A percentile compares a stretch with the other conserved stretches of the same genome.
phyloP scores from a whole-genome alignment of 2,888 invertebrate species.

The Phaedon cochleariae region DNA sequence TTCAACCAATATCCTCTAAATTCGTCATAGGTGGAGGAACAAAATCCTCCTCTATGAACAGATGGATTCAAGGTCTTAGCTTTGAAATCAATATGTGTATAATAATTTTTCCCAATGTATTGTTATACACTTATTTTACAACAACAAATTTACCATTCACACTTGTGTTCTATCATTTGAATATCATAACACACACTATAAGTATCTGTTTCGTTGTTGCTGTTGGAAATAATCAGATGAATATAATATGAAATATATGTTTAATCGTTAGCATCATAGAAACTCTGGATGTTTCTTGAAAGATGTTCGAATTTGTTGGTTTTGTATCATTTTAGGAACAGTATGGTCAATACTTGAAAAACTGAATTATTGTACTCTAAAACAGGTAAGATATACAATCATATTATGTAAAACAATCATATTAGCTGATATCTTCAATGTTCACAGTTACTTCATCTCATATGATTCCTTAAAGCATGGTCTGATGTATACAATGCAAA shows the following conservation, averaged over 20 bases:
- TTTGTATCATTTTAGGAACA: background rate
- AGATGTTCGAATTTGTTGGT: constrained; percentile 9
- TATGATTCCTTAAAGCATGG: too few species aligned
- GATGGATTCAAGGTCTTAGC: too few species aligned
- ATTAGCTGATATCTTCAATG: constrained; percentile 21
- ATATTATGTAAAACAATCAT: constrained; percentile 40
- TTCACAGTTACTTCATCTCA: constrained; percentile 31
- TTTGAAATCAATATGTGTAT: too few species aligned
- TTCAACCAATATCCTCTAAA: too few species aligned
- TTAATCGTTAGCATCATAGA: constrained; percentile 32
- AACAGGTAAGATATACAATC: constrained; percentile 40
- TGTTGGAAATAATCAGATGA: constrained; percentile 30
- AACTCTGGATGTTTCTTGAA: constrained; percentile 20
- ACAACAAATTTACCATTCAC: too few species aligned
- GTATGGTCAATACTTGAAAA: constrained; percentile 32
- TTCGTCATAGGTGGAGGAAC: too few species aligned
- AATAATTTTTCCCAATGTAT: too few species aligned
- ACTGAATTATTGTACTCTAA: constrained; percentile 26
- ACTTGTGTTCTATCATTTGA: too few species aligned
- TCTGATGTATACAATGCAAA: too few species aligned
- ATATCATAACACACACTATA: constrained; percentile 27
- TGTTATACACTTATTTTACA: too few species aligned
- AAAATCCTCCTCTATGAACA: too few species aligned
- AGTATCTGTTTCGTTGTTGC: constrained; percentile 38
- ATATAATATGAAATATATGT: constrained; percentile 33